A percentile compares a stretch with the other conserved stretches of the same genome.
Evolutionary conservation across 2,888 invertebrate genomes (phyloP).

Genomic region (Tanytarsus gracilentus): DNA sequence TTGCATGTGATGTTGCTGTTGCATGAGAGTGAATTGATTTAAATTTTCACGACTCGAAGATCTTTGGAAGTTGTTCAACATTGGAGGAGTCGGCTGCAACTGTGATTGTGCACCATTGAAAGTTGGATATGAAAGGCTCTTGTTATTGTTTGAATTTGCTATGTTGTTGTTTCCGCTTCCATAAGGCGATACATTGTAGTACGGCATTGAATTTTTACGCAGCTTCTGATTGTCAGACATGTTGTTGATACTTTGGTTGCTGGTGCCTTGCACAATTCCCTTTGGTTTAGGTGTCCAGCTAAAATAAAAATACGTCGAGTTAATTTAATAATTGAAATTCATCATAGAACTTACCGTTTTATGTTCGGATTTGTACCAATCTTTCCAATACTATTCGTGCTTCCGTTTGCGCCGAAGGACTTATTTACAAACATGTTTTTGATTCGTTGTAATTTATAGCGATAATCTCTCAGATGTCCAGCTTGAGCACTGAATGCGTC

Average conservation of each 20-base stretch:
- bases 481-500: conserved; percentile 41
- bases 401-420: conserved; percentile 36
- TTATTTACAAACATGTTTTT: conserved; percentile 41
- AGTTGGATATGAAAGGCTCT: conserved; percentile 41
- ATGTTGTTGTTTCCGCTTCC: not conserved
- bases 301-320: not conserved
- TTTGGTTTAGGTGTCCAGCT: conserved; percentile 34
- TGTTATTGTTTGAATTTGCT: no score
- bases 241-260: conserved; percentile 29
- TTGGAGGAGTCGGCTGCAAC: not conserved
- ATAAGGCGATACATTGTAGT: not conserved
- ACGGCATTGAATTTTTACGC: conserved; percentile 21
- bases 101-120: conserved; percentile 33
- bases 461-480: conserved; percentile 41
- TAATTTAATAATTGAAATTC: not conserved
- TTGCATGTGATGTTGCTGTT: conserved; percentile 31
- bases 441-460: conserved; percentile 41
- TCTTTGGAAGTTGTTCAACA: conserved; percentile 31
- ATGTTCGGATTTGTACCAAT: no score
- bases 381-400: conserved; percentile 34
- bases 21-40: conserved; percentile 31
- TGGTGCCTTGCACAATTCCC: conserved; percentile 24
- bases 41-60: conserved; percentile 23
- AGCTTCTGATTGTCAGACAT: conserved; percentile 14
- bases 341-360: conserved; percentile 7